These are phyloP conservation scores for Drosophila prolongata DNA, from an alignment of 2,888 invertebrate genomes.

Conservation along the genomic window DNA sequence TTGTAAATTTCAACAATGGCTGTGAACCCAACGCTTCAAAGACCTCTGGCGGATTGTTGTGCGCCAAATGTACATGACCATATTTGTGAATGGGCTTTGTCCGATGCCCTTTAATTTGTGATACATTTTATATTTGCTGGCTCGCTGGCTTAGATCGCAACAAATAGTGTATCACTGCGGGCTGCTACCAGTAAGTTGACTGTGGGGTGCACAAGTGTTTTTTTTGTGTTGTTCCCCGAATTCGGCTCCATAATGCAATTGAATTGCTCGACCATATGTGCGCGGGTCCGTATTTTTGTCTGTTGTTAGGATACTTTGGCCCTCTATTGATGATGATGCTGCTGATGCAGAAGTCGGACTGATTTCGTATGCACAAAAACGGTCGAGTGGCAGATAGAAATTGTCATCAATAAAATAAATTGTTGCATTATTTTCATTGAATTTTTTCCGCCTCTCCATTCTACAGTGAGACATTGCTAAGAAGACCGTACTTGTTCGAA, in stretches of 20 bases:
- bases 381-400: slow-evolving; percentile 48
- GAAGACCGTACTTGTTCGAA: neutral
- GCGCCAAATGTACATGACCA: slow-evolving; percentile 14
- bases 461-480: neutral
- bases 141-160: neutral
- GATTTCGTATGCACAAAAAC: slow-evolving; percentile 73
- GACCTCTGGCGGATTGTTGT: slow-evolving; percentile 46
- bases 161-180: neutral
- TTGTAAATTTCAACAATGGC: slow-evolving; percentile 68
- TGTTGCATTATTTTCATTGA: slow-evolving; percentile 46
- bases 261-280: slow-evolving; percentile 40
- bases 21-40: slow-evolving; percentile 40
- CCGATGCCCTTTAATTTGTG: neutral
- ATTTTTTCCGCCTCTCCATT: neutral
- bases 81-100: slow-evolving; percentile 1
- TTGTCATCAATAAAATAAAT: slow-evolving; percentile 75
- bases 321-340: slow-evolving; percentile 13
- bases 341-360: slow-evolving; percentile 35
- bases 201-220: neutral
- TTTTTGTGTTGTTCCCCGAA: slow-evolving; percentile 19
- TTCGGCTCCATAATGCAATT: slow-evolving; percentile 63
- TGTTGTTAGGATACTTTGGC: slow-evolving; percentile 37
- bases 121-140: neutral
- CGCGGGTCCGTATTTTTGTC: slow-evolving; percentile 1
- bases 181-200: neutral